A percentile compares a stretch with the other conserved stretches of the same genome.
Conservation (phyloP, 1,140 invertebrate genomes). For the Lordiphosa mommai region DNA sequence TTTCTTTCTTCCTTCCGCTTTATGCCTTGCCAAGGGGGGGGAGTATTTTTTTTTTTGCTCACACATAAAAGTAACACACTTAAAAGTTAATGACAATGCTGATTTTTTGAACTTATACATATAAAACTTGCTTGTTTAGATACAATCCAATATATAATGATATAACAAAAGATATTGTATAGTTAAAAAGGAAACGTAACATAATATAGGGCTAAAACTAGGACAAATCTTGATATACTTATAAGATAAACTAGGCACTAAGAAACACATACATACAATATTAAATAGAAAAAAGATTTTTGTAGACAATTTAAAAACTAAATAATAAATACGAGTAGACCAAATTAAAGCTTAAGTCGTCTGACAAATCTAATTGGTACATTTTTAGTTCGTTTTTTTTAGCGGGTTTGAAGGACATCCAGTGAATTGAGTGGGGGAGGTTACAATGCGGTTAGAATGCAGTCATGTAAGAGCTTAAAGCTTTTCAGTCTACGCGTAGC, state of each 20-base stretch:
- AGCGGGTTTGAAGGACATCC: slow-evolving; percentile 56
- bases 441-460: slow-evolving; percentile 1
- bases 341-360: slow-evolving; percentile 66
- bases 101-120: slow-evolving; percentile 55
- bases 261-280: slow-evolving; percentile 3
- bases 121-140: slow-evolving; percentile 56
- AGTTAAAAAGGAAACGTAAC: slow-evolving; percentile 17
- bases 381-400: slow-evolving; percentile 1
- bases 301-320: neutral
- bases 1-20: slow-evolving; percentile 10
- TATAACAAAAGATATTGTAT: slow-evolving; percentile 27
- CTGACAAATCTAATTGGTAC: slow-evolving; percentile 35
- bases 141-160: slow-evolving; percentile 35
- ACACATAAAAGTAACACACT: slow-evolving; percentile 55
- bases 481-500: no score
- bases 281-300: no score
- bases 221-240: slow-evolving; percentile 13
- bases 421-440: slow-evolving; percentile 38
- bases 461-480: no score
- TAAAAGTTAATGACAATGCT: slow-evolving; percentile 74
- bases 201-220: slow-evolving; percentile 32
- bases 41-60: slow-evolving; percentile 3
- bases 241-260: slow-evolving; percentile 21
- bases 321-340: slow-evolving; percentile 24
- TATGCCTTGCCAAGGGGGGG: neutral